Base-by-base conservation (phyloP, 2,888 invertebrate species). In the Rhamnusium bicolor region DNA sequence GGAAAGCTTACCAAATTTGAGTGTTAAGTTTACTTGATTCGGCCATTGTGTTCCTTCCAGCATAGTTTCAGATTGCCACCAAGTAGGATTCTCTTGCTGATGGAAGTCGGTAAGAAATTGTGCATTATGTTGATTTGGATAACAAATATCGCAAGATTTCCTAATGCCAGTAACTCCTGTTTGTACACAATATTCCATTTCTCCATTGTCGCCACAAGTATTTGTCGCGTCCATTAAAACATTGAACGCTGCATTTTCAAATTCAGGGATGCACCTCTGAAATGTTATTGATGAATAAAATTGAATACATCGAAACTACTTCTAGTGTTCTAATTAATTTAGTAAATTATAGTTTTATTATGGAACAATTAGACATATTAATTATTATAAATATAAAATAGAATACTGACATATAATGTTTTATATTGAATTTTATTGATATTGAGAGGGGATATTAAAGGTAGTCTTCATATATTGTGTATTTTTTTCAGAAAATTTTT, bases 41-140 rank as follows among this genome's bases (percentile, higher is more conserved):
- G 98, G 97, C 86, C 94, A 95, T 86, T 97, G 96, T 69, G 98
- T 94, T 27, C 94, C 95, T 84, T 99, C 97, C 84, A 92, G 92
- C 97, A 99, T 98, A 1, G 99, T 99, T 87, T 98, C 98, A 0
- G 98, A 98, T 87, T 98, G 98, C 98, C 98, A 98, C 96, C 97
- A 98, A 0, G 98, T 97, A 79, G 94, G 94, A 85, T 96, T 95
- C 80, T 96, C 95, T 76, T 94, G 93, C 86, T 95, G 96, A 86
- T 98, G 96, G 84, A 95, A 91, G 88, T 99, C 99, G 2, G 98
- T 99, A 81, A 99, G 91, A 87, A 92, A 96, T 65, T 91, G 88
- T n/a, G 95, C 90, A 56, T 93, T 91, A 85, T 96, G 95, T 75
- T 93, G 91, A 24, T 90, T 90, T 6, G 90, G 90, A 83, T 90